phyloP scores from a whole-genome alignment of 1,140 invertebrate species.

The Frieseomelitta varia region DNA sequence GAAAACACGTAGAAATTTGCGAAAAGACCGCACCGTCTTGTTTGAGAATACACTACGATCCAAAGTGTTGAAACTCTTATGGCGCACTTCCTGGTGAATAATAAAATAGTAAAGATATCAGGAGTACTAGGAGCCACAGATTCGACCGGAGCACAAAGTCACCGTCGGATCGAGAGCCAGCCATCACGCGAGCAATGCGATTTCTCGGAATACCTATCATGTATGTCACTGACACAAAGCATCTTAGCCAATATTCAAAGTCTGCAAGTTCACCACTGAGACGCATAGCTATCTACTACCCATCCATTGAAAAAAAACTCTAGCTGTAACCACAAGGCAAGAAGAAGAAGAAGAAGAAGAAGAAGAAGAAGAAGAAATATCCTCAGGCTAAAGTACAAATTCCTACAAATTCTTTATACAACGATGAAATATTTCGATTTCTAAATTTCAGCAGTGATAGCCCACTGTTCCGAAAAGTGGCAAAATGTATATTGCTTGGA shows the following conservation, averaged over 20 bases:
- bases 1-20: neutral
- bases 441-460: neutral
- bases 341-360: neutral
- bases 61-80: neutral
- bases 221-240: slow-evolving; percentile 10
- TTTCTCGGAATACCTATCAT: slow-evolving; percentile 7
- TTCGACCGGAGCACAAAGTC: neutral
- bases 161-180: neutral
- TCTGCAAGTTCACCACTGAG: neutral
- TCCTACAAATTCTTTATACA: neutral
- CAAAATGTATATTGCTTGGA: neutral
- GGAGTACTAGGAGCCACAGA: neutral
- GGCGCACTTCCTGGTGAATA: neutral
- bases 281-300: neutral
- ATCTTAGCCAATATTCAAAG: neutral
- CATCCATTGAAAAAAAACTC: neutral
- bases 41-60: neutral
- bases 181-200: neutral
- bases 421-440: no score
- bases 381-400: neutral
- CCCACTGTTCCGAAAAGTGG: no score
- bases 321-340: neutral
- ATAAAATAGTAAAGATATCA: neutral
- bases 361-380: neutral
- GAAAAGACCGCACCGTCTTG: neutral